Conservation (phyloP, 2,797 vertebrate species). For the Manis pentadactyla region DNA sequence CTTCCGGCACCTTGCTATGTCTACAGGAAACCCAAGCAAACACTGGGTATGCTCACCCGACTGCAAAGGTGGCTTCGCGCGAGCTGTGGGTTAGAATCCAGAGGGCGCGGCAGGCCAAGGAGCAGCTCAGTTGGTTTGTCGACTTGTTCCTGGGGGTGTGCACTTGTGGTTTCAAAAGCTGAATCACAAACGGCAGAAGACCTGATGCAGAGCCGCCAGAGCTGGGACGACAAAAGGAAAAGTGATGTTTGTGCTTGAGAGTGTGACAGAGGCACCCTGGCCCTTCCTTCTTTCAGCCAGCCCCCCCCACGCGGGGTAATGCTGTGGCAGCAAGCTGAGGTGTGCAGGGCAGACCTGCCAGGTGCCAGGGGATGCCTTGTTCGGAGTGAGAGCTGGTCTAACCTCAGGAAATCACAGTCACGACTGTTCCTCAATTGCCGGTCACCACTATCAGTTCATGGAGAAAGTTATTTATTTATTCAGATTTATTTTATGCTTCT, state of each 20-base stretch:
- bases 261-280: background rate
- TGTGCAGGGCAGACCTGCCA: fast-evolving
- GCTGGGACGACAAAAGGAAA: fast-evolving
- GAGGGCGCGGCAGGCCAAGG: background rate
- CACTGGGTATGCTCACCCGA: fast-evolving
- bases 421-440: background rate
- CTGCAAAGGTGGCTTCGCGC: fast-evolving
- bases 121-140: background rate
- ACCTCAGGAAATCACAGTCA: background rate
- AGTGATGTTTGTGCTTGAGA: background rate
- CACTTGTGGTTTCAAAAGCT: background rate
- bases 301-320: fast-evolving
- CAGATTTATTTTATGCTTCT: background rate
- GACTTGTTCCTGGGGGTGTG: background rate
- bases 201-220: background rate
- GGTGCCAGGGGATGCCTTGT: background rate
- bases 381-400: too few relatives aligned
- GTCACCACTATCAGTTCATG: background rate
- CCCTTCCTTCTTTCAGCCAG: background rate
- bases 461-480: background rate
- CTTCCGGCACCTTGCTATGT: fast-evolving
- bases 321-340: background rate
- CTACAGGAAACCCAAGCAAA: background rate
- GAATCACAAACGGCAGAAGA: background rate
- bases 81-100: background rate